Evolutionary conservation across 1,140 invertebrate genomes (phyloP), one percentile per base, ranked within the genome.

Genomic region (Himalopsyche phryganea): DNA sequence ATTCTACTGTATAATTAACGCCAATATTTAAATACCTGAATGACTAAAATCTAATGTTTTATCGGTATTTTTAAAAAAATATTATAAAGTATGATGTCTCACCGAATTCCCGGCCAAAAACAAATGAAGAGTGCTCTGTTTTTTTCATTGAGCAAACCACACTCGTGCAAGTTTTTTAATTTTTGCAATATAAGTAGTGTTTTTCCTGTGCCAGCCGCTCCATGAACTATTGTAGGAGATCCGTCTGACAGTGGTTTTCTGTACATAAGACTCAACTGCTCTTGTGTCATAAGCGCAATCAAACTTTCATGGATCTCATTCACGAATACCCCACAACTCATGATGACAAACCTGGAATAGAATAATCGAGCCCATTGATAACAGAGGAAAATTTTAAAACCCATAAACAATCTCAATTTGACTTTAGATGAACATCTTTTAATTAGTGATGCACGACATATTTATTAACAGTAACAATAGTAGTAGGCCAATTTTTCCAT

Each of bases 31-130:
- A n/a, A n/a, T n/a, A n/a, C n/a, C n/a, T n/a, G n/a, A n/a, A n/a
- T n/a, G n/a, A n/a, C n/a, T n/a, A n/a, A n/a, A n/a, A n/a, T n/a
- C n/a, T n/a, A n/a, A n/a, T n/a, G n/a, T n/a, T n/a, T n/a, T n/a
- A n/a, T n/a, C n/a, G n/a, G n/a, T n/a, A n/a, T n/a, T n/a, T n/a
- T n/a, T n/a, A n/a, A n/a, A n/a, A n/a, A n/a, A n/a, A n/a, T n/a
- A n/a, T n/a, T n/a, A n/a, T n/a, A n/a, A n/a, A n/a, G n/a, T n/a
- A 28, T 9, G 9, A 28, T 28, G 23, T 28, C 23, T 28, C 65
- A 72, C 71, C 67, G 65, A 13, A 72, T 71, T 38, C 71, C 71
- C 11, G 71, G 71, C 71, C 71, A 73, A 56, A 71, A 73, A 45
- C 69, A 73, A 48, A 73, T 67, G 28, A 70, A 71, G 1, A 73